phyloP scores from a whole-genome alignment of 2,113 vertebrate species.

The Zapornia atra region DNA sequence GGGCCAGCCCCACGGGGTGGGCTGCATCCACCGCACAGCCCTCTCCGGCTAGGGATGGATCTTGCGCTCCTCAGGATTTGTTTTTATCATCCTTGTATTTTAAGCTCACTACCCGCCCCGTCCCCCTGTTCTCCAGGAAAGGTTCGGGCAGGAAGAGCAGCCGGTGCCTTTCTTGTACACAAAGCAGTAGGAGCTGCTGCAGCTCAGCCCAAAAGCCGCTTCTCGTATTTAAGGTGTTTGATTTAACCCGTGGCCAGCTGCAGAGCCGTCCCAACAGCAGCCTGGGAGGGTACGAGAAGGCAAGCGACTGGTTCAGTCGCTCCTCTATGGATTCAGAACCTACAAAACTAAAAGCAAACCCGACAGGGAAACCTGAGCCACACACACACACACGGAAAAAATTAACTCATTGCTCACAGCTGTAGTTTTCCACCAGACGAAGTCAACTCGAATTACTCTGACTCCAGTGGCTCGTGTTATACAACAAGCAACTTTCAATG shows the following conservation, averaged over 20 bases:
- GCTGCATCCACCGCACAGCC: too few species aligned
- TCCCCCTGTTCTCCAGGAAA: background rate
- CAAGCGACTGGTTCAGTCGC: background rate
- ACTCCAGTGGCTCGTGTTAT: background rate
- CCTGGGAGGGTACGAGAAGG: background rate
- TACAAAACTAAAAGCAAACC: background rate
- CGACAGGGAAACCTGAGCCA: background rate
- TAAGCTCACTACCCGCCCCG: background rate
- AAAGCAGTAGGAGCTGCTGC: background rate
- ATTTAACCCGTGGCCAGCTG: background rate
- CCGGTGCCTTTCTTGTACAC: background rate
- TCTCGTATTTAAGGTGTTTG: background rate
- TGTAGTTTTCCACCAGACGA: conserved; percentile 17
- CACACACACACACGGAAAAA: background rate
- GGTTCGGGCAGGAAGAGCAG: background rate
- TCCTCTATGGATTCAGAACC: background rate
- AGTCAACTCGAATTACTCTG: background rate
- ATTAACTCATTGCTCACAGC: conserved; percentile 51
- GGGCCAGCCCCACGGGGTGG: background rate
- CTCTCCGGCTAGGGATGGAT: background rate
- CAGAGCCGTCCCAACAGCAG: background rate
- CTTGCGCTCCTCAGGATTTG: too few species aligned
- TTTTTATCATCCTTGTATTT: background rate
- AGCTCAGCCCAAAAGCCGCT: background rate
- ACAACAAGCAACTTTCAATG: background rate